A percentile compares a stretch with the other conserved stretches of the same genome.
Evolutionary conservation across 1,140 invertebrate species (phyloP).

Genomic region (Euura saliciscinereae): DNA sequence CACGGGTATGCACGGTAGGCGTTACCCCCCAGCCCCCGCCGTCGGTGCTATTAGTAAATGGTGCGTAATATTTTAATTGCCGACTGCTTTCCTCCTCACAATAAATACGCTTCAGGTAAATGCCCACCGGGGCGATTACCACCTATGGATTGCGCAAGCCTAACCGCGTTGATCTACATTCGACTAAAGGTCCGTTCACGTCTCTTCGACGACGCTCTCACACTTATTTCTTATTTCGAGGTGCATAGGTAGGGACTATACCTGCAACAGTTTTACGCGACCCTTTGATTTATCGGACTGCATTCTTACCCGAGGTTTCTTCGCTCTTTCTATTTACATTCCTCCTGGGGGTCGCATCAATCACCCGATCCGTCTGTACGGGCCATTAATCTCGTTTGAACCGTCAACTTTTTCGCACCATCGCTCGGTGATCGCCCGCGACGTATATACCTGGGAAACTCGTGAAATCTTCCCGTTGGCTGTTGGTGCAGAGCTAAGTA

Average conservation of each 20-base stretch:
- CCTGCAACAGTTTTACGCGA: slow-evolving; percentile 12
- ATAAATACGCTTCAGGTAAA: neutral
- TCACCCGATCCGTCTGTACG: slow-evolving; percentile 18
- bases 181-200: slow-evolving; percentile 26
- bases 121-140: neutral
- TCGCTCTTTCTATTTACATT: slow-evolving; percentile 28
- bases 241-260: neutral
- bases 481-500: too few relatives aligned
- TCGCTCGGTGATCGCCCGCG: slow-evolving; percentile 20
- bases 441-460: slow-evolving; percentile 22
- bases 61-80: neutral
- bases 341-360: slow-evolving; percentile 25
- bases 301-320: slow-evolving; percentile 28
- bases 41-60: neutral
- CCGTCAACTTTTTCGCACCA: slow-evolving; percentile 23
- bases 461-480: neutral
- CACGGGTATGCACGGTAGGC: too few relatives aligned
- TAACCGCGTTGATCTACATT: slow-evolving; percentile 19
- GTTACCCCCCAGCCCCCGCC: neutral
- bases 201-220: slow-evolving; percentile 18
- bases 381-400: slow-evolving; percentile 20
- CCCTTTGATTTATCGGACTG: slow-evolving; percentile 33
- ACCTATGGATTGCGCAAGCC: neutral
- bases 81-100: neutral
- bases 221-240: slow-evolving; percentile 15